These are phyloP conservation scores for Macrobrachium rosenbergii DNA, from an alignment of 1,140 invertebrate genomes.

Conservation along the genomic window DNA sequence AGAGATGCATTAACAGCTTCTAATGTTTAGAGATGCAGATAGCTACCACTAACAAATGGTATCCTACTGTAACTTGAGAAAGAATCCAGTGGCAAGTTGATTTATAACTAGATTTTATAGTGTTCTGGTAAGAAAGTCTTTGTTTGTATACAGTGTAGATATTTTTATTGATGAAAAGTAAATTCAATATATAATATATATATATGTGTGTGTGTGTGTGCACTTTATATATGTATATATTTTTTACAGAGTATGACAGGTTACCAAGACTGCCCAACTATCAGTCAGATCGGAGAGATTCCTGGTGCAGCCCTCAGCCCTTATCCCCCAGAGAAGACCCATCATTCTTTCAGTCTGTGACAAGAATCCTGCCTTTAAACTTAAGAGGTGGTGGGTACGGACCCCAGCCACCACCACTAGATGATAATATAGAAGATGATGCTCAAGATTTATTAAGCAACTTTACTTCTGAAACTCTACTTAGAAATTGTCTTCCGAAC, in stretches of 20 bases:
- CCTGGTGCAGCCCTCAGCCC: background rate
- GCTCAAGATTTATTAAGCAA: conserved; percentile 36
- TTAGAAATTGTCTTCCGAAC: conserved; percentile 11
- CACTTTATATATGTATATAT: no score
- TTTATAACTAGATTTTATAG: no score
- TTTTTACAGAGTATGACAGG: background rate
- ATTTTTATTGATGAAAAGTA: background rate
- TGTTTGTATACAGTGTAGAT: no score
- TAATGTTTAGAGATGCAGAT: background rate
- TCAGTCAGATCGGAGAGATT: background rate
- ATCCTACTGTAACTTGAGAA: background rate
- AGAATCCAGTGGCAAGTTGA: no score
- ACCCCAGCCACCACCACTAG: conserved; percentile 15
- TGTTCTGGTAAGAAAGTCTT: no score
- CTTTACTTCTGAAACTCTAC: conserved; percentile 38
- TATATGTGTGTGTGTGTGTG: no score
- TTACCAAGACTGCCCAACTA: background rate
- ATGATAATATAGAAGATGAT: conserved; percentile 10
- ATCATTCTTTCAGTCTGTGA: background rate
- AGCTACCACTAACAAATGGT: background rate
- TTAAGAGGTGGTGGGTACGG: conserved; percentile 29
- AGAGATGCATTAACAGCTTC: no score
- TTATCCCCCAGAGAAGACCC: background rate
- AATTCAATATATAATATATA: background rate
- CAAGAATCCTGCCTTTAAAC: conserved; percentile 7